A percentile compares a stretch with the other conserved stretches of the same genome.
These are phyloP conservation scores for Dicyrtoma fusca DNA, from an alignment of 2,888 invertebrate genomes.

Conservation along the genomic window DNA sequence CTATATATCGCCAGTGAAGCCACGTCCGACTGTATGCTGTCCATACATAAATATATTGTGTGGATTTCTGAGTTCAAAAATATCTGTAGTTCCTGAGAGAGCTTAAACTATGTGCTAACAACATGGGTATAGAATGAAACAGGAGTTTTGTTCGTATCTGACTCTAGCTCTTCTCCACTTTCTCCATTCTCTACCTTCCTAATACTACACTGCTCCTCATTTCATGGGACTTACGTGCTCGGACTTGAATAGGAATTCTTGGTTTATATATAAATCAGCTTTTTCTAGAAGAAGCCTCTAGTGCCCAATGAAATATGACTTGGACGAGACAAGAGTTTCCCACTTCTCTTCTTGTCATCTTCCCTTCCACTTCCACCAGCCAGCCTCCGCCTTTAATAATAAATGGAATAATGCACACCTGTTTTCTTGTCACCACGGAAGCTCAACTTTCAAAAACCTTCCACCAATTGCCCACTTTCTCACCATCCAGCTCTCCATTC, in stretches of 20 bases:
- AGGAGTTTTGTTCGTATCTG: too few relatives aligned
- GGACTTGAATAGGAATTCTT: slow-evolving; percentile 34
- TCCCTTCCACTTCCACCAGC: not conserved
- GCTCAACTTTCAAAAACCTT: slow-evolving; percentile 14
- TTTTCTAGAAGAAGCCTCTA: slow-evolving; percentile 5
- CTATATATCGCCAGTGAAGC: too few relatives aligned
- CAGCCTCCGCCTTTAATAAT: not conserved
- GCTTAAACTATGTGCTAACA: too few relatives aligned
- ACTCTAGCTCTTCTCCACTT: not conserved
- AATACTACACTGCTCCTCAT: slow-evolving; percentile 14
- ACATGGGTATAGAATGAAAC: too few relatives aligned
- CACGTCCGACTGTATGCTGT: too few relatives aligned
- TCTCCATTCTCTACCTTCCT: not conserved
- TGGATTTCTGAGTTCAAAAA: too few relatives aligned
- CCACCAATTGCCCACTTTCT: slow-evolving; percentile 26
- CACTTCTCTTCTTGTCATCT: slow-evolving; percentile 26
- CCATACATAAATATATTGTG: too few relatives aligned
- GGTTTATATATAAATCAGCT: slow-evolving; percentile 38
- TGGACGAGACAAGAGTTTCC: slow-evolving; percentile 25
- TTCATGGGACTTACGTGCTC: slow-evolving; percentile 42
- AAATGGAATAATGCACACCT: slow-evolving; percentile 33
- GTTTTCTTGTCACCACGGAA: slow-evolving; percentile 20
- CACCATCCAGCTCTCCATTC: not conserved
- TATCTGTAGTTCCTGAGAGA: too few relatives aligned
- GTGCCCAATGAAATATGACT: slow-evolving; percentile 28